Percentiles rank a stretch among this genome's conserved stretches.
Evolutionary conservation across 2,888 invertebrate species (phyloP).

Genomic region (Watsonalla cultraria): DNA sequence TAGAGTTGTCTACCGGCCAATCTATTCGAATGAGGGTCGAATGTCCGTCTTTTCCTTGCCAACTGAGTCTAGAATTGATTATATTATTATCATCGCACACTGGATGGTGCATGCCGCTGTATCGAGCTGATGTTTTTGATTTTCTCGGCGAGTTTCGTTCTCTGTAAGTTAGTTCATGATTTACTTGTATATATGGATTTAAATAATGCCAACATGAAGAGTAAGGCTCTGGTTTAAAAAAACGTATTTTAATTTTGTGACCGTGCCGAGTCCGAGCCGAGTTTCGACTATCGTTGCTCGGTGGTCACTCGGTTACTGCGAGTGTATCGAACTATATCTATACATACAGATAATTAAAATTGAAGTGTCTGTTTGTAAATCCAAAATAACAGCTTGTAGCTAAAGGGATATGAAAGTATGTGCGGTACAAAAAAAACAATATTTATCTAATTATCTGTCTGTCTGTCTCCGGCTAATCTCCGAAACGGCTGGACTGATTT

Average conservation of each 20-base stretch:
- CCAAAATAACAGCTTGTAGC: too few relatives aligned
- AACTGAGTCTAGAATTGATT: conserved; percentile 49
- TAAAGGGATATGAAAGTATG: too few relatives aligned
- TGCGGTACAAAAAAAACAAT: too few relatives aligned
- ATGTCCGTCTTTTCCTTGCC: conserved; percentile 71
- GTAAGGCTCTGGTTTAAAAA: conserved; percentile 2
- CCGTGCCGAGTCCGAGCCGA: too few relatives aligned
- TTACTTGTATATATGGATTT: background rate
- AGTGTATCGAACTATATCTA: too few relatives aligned
- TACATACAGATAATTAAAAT: too few relatives aligned
- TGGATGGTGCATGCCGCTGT: conserved; percentile 58
- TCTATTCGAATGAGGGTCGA: conserved; percentile 69
- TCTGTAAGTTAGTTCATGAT: conserved; percentile 42
- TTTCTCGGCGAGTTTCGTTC: conserved; percentile 69
- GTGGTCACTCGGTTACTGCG: too few relatives aligned
- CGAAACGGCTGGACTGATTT: too few relatives aligned
- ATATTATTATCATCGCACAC: conserved; percentile 26
- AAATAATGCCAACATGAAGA: conserved; percentile 7
- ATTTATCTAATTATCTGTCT: too few relatives aligned
- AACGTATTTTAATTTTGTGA: background rate
- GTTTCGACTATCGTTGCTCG: too few relatives aligned
- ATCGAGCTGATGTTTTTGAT: conserved; percentile 46
- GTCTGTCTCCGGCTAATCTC: too few relatives aligned
- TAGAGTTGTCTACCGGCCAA: conserved; percentile 60
- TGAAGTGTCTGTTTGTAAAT: too few relatives aligned